phyloP scores from a whole-genome alignment of 2,113 vertebrate genomes.

The Potamarius usumacintae region DNA sequence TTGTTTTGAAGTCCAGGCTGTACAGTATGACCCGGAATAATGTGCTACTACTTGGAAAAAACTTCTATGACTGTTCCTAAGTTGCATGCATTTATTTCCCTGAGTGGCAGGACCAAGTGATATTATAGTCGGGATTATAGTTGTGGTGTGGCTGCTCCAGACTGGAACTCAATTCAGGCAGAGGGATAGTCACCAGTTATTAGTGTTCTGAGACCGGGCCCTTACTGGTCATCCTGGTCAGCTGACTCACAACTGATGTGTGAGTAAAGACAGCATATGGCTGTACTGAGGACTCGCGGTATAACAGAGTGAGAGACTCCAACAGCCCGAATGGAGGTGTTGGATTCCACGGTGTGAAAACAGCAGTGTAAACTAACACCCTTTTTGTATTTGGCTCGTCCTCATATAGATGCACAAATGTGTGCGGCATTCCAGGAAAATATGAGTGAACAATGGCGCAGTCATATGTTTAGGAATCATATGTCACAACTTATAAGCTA shows the following conservation, averaged over 20 bases:
- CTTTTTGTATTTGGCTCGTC: not conserved
- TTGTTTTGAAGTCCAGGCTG: too few species aligned
- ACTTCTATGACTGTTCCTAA: too few species aligned
- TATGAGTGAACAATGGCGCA: not conserved
- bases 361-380: conserved; percentile 9
- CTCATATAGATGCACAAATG: not conserved
- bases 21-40: too few species aligned
- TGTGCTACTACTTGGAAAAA: too few species aligned
- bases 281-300: not conserved
- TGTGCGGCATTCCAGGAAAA: not conserved
- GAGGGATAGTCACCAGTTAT: too few species aligned
- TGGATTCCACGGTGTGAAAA: conserved; percentile 6
- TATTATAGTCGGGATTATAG: too few species aligned
- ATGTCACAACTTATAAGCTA: not conserved
- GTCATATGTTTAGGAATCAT: not conserved
- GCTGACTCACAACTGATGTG: not conserved
- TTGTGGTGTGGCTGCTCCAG: too few species aligned
- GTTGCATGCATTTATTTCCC: too few species aligned
- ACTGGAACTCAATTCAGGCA: too few species aligned
- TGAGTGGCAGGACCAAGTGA: too few species aligned
- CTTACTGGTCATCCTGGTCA: not conserved
- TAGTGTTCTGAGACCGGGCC: too few species aligned
- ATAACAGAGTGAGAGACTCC: not conserved
- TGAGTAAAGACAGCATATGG: not conserved
- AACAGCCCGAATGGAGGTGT: conserved; percentile 7